Conservation (phyloP, 2,888 invertebrate genomes). For the Globia sparganii region DNA sequence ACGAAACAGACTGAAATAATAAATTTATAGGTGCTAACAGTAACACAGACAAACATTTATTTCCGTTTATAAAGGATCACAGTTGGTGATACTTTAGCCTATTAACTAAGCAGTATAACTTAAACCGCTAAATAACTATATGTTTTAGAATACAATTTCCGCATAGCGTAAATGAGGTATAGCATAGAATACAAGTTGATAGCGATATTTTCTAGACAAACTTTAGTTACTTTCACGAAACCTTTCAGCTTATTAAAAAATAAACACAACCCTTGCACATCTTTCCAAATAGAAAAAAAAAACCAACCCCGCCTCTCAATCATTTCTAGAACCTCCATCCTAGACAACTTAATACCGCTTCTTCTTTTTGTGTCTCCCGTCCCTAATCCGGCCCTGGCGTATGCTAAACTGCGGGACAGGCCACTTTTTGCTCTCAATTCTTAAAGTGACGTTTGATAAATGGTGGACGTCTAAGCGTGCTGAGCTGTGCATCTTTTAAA, state of each 20-base stretch:
- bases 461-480: conserved; percentile 61
- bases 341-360: conserved; percentile 35
- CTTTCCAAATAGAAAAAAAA: background rate
- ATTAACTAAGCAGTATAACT: too few species aligned
- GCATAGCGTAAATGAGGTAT: background rate
- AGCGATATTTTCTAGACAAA: background rate
- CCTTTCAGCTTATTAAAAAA: background rate
- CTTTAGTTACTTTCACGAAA: too few species aligned
- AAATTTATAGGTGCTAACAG: background rate
- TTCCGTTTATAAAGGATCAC: too few species aligned
- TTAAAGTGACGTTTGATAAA: conserved; percentile 74
- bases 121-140: background rate
- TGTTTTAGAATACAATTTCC: background rate
- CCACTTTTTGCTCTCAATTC: conserved; percentile 67
- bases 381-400: conserved; percentile 54
- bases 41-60: background rate
- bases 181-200: background rate
- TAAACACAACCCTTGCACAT: background rate
- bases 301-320: background rate
- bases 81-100: background rate
- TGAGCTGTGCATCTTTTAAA: conserved; percentile 74
- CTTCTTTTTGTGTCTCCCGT: conserved; percentile 22
- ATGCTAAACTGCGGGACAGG: conserved; percentile 49
- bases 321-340: conserved; percentile 13
- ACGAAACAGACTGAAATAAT: background rate